Evolutionary conservation across 2,113 vertebrate genomes (phyloP).

Genomic region (Ahaetulla prasina): DNA sequence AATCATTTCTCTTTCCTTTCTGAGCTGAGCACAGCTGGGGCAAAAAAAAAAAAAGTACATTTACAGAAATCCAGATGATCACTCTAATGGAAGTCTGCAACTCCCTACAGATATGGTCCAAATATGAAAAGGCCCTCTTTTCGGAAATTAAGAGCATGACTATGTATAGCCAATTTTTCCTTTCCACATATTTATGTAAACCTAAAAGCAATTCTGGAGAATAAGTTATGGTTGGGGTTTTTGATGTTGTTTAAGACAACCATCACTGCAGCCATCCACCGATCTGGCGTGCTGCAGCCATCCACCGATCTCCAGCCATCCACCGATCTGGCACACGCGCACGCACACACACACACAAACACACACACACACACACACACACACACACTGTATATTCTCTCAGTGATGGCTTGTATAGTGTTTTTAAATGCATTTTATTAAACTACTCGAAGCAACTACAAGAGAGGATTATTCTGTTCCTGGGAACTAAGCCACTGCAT

Average conservation of each 20-base stretch:
- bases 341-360: too few relatives aligned
- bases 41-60: neutral
- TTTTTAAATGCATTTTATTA: too few relatives aligned
- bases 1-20: neutral
- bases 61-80: neutral
- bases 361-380: too few relatives aligned
- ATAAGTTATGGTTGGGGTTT: neutral
- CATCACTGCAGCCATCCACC: too few relatives aligned
- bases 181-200: neutral
- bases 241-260: neutral
- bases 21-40: neutral
- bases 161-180: neutral
- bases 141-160: neutral
- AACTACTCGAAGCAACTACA: too few relatives aligned
- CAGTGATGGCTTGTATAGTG: too few relatives aligned
- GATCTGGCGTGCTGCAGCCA: too few relatives aligned
- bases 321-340: too few relatives aligned
- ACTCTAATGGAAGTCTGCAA: neutral
- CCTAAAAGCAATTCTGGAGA: neutral
- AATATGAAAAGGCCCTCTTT: neutral
- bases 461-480: too few relatives aligned
- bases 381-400: too few relatives aligned
- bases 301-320: too few relatives aligned
- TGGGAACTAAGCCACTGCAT: too few relatives aligned
- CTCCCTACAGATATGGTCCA: neutral